Conservation (phyloP, 2,797 vertebrate genomes). For the Acanthurus leucopareius region DNA sequence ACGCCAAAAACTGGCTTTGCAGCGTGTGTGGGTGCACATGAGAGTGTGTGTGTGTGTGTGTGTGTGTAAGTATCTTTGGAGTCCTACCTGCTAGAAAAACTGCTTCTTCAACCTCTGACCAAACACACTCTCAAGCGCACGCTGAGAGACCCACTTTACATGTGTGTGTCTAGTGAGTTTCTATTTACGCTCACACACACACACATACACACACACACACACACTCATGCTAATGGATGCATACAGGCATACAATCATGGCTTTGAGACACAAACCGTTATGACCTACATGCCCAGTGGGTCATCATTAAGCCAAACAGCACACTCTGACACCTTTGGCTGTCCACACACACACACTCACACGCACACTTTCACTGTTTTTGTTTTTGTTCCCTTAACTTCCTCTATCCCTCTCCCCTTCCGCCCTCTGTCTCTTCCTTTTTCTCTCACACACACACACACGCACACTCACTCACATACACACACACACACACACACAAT, state of each 20-base stretch:
- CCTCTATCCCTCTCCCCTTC: slow-evolving; percentile 60
- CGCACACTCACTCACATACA: slow-evolving; percentile 36
- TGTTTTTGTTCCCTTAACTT: slow-evolving; percentile 70
- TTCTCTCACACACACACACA: slow-evolving; percentile 47
- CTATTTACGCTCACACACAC: slow-evolving; percentile 30
- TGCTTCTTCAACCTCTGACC: slow-evolving; percentile 83
- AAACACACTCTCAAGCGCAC: slow-evolving; percentile 66
- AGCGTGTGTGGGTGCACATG: slow-evolving; percentile 65
- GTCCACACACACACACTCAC: slow-evolving; percentile 26
- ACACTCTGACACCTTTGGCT: slow-evolving; percentile 75
- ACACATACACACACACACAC: slow-evolving; percentile 10
- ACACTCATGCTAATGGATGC: slow-evolving; percentile 55
- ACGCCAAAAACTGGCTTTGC: slow-evolving; percentile 43
- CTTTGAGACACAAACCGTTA: slow-evolving; percentile 72
- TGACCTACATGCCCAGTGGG: slow-evolving; percentile 82
- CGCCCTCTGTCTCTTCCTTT: slow-evolving; percentile 57
- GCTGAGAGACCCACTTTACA: slow-evolving; percentile 62
- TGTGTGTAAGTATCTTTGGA: slow-evolving; percentile 50
- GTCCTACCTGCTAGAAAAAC: slow-evolving; percentile 77
- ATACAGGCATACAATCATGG: slow-evolving; percentile 59
- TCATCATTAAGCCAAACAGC: slow-evolving; percentile 75
- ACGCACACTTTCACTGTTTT: slow-evolving; percentile 45
- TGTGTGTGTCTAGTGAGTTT: slow-evolving; percentile 40
- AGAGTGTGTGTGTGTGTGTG: slow-evolving; percentile 24
- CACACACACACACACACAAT: slow-evolving; percentile 37